Evolutionary conservation across 2,113 vertebrate species (phyloP).

Genomic region (Gallinago media): DNA sequence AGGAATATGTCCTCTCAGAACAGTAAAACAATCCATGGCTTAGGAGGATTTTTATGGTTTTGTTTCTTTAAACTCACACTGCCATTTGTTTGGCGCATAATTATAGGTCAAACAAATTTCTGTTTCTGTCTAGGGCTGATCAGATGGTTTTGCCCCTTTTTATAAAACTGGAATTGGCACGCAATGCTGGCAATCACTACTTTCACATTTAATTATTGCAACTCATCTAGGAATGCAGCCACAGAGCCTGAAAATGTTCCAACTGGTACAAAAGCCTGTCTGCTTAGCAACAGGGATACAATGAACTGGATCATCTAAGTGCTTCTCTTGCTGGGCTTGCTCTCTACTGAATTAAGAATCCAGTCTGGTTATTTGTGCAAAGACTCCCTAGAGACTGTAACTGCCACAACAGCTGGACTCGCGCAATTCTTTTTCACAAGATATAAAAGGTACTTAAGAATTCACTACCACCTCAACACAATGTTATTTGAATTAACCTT

Average conservation of each 20-base stretch:
- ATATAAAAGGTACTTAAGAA: not conserved
- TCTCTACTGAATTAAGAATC: not conserved
- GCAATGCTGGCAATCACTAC: not conserved
- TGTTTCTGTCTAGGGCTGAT: constrained; percentile 32
- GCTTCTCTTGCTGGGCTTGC: not conserved
- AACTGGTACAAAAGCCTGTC: constrained; percentile 51
- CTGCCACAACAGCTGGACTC: not conserved
- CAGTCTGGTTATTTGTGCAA: not conserved
- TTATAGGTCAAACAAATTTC: constrained; percentile 33
- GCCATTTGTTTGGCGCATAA: not conserved
- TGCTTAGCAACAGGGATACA: constrained; percentile 62
- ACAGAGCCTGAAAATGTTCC: constrained; percentile 36
- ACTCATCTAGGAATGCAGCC: constrained; percentile 52
- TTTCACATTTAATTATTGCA: constrained; percentile 60
- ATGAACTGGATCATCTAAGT: constrained; percentile 2
- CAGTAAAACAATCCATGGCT: not conserved
- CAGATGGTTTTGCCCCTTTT: constrained; percentile 11
- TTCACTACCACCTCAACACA: not conserved
- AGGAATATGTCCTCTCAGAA: not conserved
- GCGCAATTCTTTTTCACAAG: not conserved
- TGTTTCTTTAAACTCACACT: not conserved
- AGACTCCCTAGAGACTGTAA: not conserved
- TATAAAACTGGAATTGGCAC: constrained; percentile 30
- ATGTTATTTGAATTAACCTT: not conserved
- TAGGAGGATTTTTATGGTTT: not conserved